A percentile compares a stretch with the other conserved stretches of the same genome.
These are phyloP conservation scores for Mechanitis messenoides DNA, from an alignment of 2,888 invertebrate species.

Conservation along the genomic window DNA sequence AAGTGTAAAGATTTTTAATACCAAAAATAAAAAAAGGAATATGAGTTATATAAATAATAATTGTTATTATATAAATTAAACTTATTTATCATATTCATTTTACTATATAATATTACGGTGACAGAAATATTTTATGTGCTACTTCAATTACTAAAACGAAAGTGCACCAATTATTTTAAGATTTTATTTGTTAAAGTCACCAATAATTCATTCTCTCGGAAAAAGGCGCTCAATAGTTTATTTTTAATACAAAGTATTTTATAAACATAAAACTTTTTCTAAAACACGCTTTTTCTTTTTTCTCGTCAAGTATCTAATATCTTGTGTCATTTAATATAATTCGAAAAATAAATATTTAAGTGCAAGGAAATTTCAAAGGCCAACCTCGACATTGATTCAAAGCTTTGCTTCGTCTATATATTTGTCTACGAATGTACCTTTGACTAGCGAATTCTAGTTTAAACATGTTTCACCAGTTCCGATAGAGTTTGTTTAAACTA, in stretches of 20 bases:
- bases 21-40: slow-evolving; percentile 6
- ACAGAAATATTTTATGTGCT: too few species aligned
- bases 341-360: neutral
- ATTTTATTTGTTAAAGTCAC: too few species aligned
- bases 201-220: too few species aligned
- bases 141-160: too few species aligned
- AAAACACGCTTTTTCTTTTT: too few species aligned
- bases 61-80: neutral
- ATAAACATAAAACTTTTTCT: too few species aligned
- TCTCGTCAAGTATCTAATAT: neutral
- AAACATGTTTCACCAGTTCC: slow-evolving; percentile 13
- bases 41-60: neutral
- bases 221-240: too few species aligned
- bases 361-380: neutral
- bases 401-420: slow-evolving; percentile 21
- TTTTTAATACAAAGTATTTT: too few species aligned
- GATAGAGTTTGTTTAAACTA: slow-evolving; percentile 19
- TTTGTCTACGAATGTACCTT: slow-evolving; percentile 33
- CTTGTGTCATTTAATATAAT: neutral
- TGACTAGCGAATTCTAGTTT: slow-evolving; percentile 26
- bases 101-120: neutral
- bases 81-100: neutral
- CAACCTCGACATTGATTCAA: slow-evolving; percentile 2
- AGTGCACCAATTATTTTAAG: too few species aligned
- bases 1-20: slow-evolving; percentile 13